Base-by-base conservation (phyloP, 2,797 vertebrate genomes). In the Schizopygopsis pylzovi region DNA sequence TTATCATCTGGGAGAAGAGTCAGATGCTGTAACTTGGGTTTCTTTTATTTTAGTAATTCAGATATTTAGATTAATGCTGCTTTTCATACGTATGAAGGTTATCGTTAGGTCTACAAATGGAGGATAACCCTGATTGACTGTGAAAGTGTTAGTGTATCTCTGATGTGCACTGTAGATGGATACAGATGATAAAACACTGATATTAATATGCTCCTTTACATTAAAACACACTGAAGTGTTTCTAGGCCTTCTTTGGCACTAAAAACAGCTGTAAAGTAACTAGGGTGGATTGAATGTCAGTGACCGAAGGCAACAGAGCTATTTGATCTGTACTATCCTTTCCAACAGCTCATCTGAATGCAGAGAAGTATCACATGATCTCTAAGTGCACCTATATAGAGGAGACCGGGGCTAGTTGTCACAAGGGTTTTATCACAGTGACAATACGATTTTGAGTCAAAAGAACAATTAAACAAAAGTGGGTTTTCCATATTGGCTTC, bases 211-310 rank as follows among this genome's bases (percentile, higher is more conserved):
- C 13, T 71, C 2, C 39, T 43, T 59, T 72, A 67, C 41, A 79
- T 54, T 75, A 52, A 65, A 76, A 20, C 0, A 25, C 25, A 33
- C 41, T 9, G 45, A 37, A 2, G 11, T 1, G 22, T 67, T 28
- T 41, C n/a, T 15, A 18, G 22, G 68, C 43, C 25, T 67, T 76
- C 56, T 73, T 15, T n/a, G 15, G 13, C 25, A 68, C 47, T 45
- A 68, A 76, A 67, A 75, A 68, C 59, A 22, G 39, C 1, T 61
- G 45, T 75, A 47, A 81, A 68, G 76, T 41, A 85, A 73, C 82
- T 16, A 72, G 71, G 68, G 83, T 25, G 65, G 82, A 77, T 87
- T 76, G 41, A 28, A 71, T 85, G 67, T 78, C 86, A 81, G 33
- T 52, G 45, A 52, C 7, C 20, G 43, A 67, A 77, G 67, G 39